Evolutionary conservation across 2,113 vertebrate genomes (phyloP), one percentile per base, ranked within the genome.

Genomic region (Galeopterus variegatus): DNA sequence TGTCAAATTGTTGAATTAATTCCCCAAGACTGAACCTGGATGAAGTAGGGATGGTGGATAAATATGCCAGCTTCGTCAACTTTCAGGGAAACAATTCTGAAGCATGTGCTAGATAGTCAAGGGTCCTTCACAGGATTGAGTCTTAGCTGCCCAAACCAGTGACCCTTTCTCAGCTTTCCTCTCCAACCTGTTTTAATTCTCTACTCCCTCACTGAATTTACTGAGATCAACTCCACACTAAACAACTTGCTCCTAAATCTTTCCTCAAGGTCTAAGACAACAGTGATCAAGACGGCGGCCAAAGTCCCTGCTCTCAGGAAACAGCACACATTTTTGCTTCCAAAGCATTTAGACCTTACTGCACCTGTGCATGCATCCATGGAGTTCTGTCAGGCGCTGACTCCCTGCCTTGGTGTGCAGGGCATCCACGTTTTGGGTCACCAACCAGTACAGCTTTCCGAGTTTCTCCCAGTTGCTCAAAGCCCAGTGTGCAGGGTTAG

Each of bases 371-470:
- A 98, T 96, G 97, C 99, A 99, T 91, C 99, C 99, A 0, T 99
- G 99, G 48, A 99, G 98, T 90, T 99, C 99, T 0, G 99, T 99
- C 65, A 99, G 4, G 90, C 98, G 98, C 95, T 92, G 98, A 75
- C 99, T 99, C n/a, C 99, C 99, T 0, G 99, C 99, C 94, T 99
- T 99, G 81, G 98, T 98, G 94, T 99, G 99, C 89, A 99, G 99
- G 17, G 99, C 99, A 10, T 99, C 99, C 97, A 99, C 99, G 0
- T 99, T 99, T 97, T 99, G 99, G 0, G 99, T 99, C 94, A 99
- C 99, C 98, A 99, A 95, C 99, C 99, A 99, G 98, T 99, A 98
- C 72, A 99, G 95, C 97, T 99, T 99, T 12, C 99, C 99, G 0
- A 89, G 95, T 26, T 97, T 98, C 97, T 99, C 99, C 99, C 99